Base-by-base conservation (phyloP, 1,140 invertebrate species). In the Lamellibrachia luymesi region DNA sequence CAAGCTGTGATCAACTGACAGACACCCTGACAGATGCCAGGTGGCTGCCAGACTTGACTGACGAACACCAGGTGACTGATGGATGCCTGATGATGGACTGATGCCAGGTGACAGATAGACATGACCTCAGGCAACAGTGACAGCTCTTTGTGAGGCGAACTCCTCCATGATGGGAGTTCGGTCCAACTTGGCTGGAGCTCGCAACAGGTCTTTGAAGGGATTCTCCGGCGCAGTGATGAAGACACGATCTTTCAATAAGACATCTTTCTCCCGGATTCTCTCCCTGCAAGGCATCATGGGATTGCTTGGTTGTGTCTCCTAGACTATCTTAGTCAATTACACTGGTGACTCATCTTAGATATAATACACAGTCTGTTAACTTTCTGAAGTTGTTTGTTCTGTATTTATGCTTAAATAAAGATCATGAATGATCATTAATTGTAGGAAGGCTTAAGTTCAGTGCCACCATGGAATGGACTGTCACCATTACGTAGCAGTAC, bases 181-280 rank as follows among this genome's bases (percentile, higher is more conserved):
- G 51, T 50, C 27, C 38, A 50, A 51, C 25, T 50, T 92, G 6
- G 92, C 92, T 8, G 92, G 51, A 2, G 27, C 22, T 92, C 49
- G 50, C 13, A 50, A n/a, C 27, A 51, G 10, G 90, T 51, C 51
- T 52, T 50, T 92, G 52, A 92, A 52, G 22, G 95, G 95, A 5
- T 92, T 92, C 92, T 96, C 94, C 13, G 95, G 95, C 5, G 94
- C 91, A 6, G 95, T 94, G 1, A 95, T 90, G 92, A 94, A 95
- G 50, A 95, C 94, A 90, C 95, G 93, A 80, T 95, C 95, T 91
- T 95, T 94, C 89, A 95, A 38, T 13, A 93, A 93, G 0, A 96
- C 94, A 94, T 95, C 95, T 91, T 95, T 96, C 8, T 92, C 95
- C 91, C 95, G 93, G 13, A 96, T 94, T 92, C 95, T 93, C 93